Base-by-base conservation (phyloP, 2,797 vertebrate genomes). In the Scomberomorus guttatus region DNA sequence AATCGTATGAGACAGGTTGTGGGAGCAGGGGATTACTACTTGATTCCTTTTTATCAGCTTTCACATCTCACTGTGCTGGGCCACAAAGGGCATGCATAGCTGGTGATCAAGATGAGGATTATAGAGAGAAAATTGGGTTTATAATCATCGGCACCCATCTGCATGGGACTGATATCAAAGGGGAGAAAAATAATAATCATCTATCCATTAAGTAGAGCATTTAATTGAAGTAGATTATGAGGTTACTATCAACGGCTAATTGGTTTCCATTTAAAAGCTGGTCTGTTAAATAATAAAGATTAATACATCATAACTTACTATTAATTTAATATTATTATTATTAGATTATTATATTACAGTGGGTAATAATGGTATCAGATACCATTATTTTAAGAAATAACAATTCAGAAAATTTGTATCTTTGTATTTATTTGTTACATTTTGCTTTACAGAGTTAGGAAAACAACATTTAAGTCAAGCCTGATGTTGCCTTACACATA, bases 1-100 rank as follows among this genome's bases (percentile, higher is more conserved):
- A 75, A 90, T 84, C 3, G 2, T 70, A 58, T 25, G 78, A 80
- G 80, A 80, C 81, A 85, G 75, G 77, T 82, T 80, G 72, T 80
- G 83, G 57, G 83, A 67, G 74, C 15, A 22, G 76, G 57, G 83
- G 75, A 90, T 90, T 89, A 91, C 29, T 11, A 68, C 72, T 51
- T 86, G 63, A 91, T 83, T 89, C 85, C 59, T 73, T 88, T 87
- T 87, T 61, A 91, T 90, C 83, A 79, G 77, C 81, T 84, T 83
- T 89, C 61, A 72, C 69, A 80, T 90, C 83, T 86, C 77, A 59
- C 64, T 74, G 58, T 71, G 58, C 58, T 46, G 34, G 54, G 67
- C 63, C 69, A 79, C 66, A 92, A 92, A 90, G 79, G 77, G 48
- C 80, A 82, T 1, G 66, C 78, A 75, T 57, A 69, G 67, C 70